Base-by-base conservation (phyloP, 2,113 vertebrate species). In the Steatornis caripensis region DNA sequence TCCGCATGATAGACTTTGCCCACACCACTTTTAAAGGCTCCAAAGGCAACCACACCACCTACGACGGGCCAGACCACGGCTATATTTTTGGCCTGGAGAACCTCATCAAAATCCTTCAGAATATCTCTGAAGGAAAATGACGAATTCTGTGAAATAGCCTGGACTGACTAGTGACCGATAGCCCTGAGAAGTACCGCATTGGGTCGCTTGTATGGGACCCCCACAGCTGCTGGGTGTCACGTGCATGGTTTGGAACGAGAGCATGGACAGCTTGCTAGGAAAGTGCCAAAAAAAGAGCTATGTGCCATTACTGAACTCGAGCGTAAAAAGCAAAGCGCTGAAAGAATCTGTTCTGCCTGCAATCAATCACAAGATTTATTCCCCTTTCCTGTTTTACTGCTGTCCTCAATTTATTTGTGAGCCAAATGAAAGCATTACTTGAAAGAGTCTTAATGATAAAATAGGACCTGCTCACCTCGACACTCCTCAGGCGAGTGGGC, bases 1-100 rank as follows among this genome's bases (percentile, higher is more conserved):
- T 98, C 76, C 96, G 97, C 24, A 98, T 98, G 98, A 98, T 98
- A 17, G 98, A 98, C 96, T 98, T 98, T 64, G 98, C 98, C 66
- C 98, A 98, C 72, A 98, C 98, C 11, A 98, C 98, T 0, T 98
- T 97, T 78, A 97, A 96, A 81, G 98, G 98, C 84, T 98, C 96
- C 80, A 87, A 95, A 66, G 32, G 97, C 29, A 95, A 93, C 36
- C 93, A 84, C 26, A 93, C 93, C 21, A 61, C 61, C 4, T 72
- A 98, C 0, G 98, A 98, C 0, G 98, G 98, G 88, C 98, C 98
- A 24, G 98, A 98, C 87, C 96, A 94, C 0, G 98, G 98, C 70
- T 98, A 98, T 43, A 98, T 98, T 61, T 98, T 98, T 26, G 98
- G 98, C 66, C 76, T 98, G 72, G 98, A 98, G 95, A 98, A 98